Base-by-base conservation (phyloP, 2,797 vertebrate species). In the Chloroceryle inda region DNA sequence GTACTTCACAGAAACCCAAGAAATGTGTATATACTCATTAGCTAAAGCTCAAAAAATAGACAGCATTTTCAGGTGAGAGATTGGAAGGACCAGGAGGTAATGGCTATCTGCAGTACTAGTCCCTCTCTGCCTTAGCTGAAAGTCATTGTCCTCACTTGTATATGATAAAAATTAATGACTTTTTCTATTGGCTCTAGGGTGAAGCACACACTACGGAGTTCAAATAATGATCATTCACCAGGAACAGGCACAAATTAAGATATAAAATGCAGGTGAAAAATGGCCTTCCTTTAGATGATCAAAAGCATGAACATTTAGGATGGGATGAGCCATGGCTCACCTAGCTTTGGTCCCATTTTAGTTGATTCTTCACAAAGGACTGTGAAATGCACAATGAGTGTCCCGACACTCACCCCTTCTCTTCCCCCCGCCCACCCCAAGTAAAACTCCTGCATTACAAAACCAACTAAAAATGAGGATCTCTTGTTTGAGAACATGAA, bases 101-200 rank as follows among this genome's bases (percentile, higher is more conserved):
- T 29, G 40, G 31, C n/a, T 79, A 38, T 59, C 37, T 76, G 59
- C 33, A 50, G 10, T 61, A 49, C 50, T 62, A 71, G 56, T 53
- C 20, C 29, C 61, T 68, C 49, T 88, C 64, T 50, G 35, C 42
- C 38, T 90, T 56, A 75, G 49, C 38, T 88, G 73, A 91, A 95
- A 95, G 53, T 63, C 42, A 27, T 50, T 0, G 0, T 83, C 33
- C 31, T 73, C 13, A 1, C 24, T 9, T 62, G 37, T 58, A 37
- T 85, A 82, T 63, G 40, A 84, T 71, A 91, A 76, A 92, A 96
- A 89, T 82, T 58, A 86, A 81, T 76, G 50, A 71, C 35, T 61
- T 94, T 45, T 89, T 62, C 29, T 81, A 19, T 75, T 58, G 12
- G 63, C 23, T 92, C 23, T 71, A 73, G 75, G 49, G 71, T 85